A percentile compares a stretch with the other conserved stretches of the same genome.
phyloP scores from a whole-genome alignment of 2,113 vertebrate species.

The Diphyllodes magnificus region DNA sequence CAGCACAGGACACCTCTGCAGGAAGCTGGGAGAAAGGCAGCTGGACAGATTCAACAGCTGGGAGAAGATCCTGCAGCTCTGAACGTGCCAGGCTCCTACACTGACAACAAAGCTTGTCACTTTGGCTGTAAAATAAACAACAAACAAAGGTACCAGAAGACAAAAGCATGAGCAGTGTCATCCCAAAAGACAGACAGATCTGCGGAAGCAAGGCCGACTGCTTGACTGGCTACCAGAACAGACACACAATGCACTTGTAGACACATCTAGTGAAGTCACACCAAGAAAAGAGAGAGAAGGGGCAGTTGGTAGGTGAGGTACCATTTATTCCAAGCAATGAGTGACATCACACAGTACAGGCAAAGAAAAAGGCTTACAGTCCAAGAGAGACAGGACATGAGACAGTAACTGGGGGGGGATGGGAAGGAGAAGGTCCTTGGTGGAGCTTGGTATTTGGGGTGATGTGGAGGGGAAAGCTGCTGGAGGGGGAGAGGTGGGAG shows the following conservation, averaged over 20 bases:
- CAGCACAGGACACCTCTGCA: not conserved
- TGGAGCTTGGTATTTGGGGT: not conserved
- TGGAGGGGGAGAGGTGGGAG: not conserved
- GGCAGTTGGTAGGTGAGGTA: not conserved
- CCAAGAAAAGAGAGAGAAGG: not conserved
- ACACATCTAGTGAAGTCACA: not conserved
- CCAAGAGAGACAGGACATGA: not conserved
- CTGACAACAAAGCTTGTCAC: not conserved
- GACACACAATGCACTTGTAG: not conserved
- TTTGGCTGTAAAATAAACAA: not conserved
- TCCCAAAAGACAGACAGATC: not conserved
- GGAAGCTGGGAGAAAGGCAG: not conserved
- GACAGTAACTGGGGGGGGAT: not conserved
- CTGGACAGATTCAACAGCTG: no score
- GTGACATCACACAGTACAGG: not conserved
- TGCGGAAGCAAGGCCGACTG: accelerated
- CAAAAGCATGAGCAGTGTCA: not conserved
- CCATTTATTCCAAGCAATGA: constrained; percentile 19
- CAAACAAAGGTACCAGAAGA: not conserved
- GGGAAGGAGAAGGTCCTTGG: not conserved
- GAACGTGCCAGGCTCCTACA: not conserved
- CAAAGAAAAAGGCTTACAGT: not conserved
- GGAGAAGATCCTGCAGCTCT: not conserved
- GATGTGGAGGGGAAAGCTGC: not conserved
- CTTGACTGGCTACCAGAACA: not conserved